Evolutionary conservation across 2,113 vertebrate genomes (phyloP), one percentile per base, ranked within the genome.

Genomic region (Dicentrarchus labrax): DNA sequence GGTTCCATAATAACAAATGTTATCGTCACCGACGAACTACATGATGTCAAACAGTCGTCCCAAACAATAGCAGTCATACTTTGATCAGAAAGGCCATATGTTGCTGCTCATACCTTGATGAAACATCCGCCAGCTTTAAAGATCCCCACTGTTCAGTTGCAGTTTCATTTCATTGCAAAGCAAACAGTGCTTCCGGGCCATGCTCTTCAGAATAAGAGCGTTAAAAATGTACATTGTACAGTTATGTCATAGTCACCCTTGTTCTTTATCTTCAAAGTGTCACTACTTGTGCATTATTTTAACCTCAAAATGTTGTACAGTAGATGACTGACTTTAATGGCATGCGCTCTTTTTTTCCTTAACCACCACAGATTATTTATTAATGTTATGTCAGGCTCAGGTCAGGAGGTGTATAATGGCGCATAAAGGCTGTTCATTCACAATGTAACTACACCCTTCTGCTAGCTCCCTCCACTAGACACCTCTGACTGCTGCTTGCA

Each of bases 131-230:
- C 39, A 8, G 22, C 21, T 22, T 11, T 5, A 13, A 6, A 54
- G 10, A 8, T 0, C 0, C 5, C 6, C 1, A 6, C 6, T n/a
- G 2, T 51, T 4, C 1, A 13, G 0, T 43, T 36, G 13, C 13
- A 41, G 6, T 60, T 68, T 69, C 38, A 53, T 9, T 43, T 68
- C 7, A 0, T 2, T 30, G 12, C 1, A n/a, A 16, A 19, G 38
- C 51, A 72, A 30, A 8, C 19, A 4, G 19, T 0, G 75, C 4
- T 53, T 82, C 72, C 80, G 80, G 80, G 2, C 2, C 16, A 1
- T 4, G 3, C 5, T 19, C 22, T 69, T 53, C 72, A 82, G 5
- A 69, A 68, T 68, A 74, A 75, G 74, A 30, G 43, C 6, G 0
- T 38, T 30, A n/a, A n/a, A n/a, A n/a, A n/a, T n/a, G n/a, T n/a